Conservation (phyloP, 2,888 invertebrate genomes). For the Coleophora deauratella region DNA sequence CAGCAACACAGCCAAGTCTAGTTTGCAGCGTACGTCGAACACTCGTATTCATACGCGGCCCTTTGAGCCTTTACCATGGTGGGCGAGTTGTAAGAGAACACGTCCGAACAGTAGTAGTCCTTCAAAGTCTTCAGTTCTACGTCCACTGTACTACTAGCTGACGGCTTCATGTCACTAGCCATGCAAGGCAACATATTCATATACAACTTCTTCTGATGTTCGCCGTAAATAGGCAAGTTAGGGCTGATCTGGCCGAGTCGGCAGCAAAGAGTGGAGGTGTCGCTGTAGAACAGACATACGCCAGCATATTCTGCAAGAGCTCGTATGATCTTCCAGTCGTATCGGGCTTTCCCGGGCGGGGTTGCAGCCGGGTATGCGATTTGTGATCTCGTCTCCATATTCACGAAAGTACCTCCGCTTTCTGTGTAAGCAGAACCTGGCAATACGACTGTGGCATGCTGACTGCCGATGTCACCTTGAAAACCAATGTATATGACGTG, state of each 20-base stretch:
- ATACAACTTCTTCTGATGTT: conserved; percentile 41
- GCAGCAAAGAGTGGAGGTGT: conserved; percentile 30
- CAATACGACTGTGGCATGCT: conserved; percentile 89
- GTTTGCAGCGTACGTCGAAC: conserved; percentile 7
- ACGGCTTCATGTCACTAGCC: neutral
- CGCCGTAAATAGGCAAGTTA: conserved; percentile 36
- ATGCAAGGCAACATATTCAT: neutral
- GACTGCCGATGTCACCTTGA: conserved; percentile 95
- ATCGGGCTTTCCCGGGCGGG: conserved; percentile 93
- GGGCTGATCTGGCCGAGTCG: conserved; percentile 54
- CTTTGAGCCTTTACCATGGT: conserved; percentile 51
- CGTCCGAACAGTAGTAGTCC: conserved; percentile 57
- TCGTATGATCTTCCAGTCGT: conserved; percentile 96
- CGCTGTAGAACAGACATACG: conserved; percentile 37
- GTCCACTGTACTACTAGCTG: conserved; percentile 17
- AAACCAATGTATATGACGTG: conserved; percentile 93
- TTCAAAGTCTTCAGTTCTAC: conserved; percentile 39
- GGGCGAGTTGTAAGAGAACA: conserved; percentile 50
- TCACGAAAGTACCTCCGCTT: conserved; percentile 93
- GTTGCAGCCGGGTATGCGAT: conserved; percentile 89
- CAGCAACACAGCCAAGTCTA: neutral
- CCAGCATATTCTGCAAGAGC: conserved; percentile 51
- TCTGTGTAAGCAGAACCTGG: conserved; percentile 99
- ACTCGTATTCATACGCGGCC: conserved; percentile 24
- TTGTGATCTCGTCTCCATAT: conserved; percentile 97